Percentiles rank a stretch among this genome's conserved stretches.
phyloP scores from a whole-genome alignment of 2,113 vertebrate genomes.

The Rhegmatorhina hoffmannsi region DNA sequence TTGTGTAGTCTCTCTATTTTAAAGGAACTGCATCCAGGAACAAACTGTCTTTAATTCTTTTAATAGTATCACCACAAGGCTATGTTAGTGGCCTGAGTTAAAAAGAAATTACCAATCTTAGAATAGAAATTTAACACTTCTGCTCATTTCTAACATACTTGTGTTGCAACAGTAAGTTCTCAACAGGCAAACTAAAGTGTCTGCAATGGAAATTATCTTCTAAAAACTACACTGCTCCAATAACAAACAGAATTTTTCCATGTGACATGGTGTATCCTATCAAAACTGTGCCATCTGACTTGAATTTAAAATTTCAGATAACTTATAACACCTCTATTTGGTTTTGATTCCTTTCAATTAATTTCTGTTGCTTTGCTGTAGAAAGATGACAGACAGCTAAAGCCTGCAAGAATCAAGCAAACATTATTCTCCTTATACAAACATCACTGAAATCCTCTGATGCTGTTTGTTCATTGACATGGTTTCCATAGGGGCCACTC shows the following conservation, averaged over 20 bases:
- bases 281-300: background rate
- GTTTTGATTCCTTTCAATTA: slow-evolving; percentile 15
- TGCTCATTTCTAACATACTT: background rate
- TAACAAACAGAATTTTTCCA: background rate
- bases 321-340: background rate
- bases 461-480: slow-evolving; percentile 22
- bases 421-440: slow-evolving; percentile 49
- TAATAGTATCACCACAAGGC: background rate
- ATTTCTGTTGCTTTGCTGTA: slow-evolving; percentile 17
- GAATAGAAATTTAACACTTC: background rate
- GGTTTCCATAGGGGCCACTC: slow-evolving; percentile 29
- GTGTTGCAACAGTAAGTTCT: background rate
- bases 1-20: background rate
- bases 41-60: background rate
- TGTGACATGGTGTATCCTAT: background rate
- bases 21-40: background rate
- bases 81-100: background rate
- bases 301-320: slow-evolving; percentile 10
- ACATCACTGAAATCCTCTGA: slow-evolving; percentile 48
- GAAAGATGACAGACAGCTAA: slow-evolving; percentile 28
- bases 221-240: background rate
- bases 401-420: slow-evolving; percentile 25
- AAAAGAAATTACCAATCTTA: background rate
- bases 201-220: background rate
- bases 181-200: background rate